These are phyloP conservation scores for Trichogramma evanescens DNA, from an alignment of 2,888 invertebrate species.

Conservation along the genomic window DNA sequence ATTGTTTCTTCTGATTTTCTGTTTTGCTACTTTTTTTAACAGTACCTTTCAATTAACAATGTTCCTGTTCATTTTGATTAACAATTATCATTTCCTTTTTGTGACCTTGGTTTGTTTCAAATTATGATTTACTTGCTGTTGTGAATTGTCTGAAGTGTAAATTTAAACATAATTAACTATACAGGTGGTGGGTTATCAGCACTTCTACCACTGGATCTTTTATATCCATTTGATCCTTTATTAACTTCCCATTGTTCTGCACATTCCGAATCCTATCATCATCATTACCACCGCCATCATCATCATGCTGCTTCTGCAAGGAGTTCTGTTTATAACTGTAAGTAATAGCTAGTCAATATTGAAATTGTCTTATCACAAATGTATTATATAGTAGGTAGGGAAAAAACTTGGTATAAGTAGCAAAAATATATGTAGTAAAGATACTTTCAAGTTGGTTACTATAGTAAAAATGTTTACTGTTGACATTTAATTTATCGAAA, in stretches of 20 bases:
- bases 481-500: too few relatives aligned
- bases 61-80: neutral
- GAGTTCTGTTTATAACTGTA: slow-evolving; percentile 45
- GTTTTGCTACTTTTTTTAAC: neutral
- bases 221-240: slow-evolving; percentile 46
- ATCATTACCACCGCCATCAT: slow-evolving; percentile 29
- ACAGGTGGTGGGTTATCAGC: slow-evolving; percentile 46
- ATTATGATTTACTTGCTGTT: neutral
- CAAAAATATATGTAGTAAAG: too few relatives aligned
- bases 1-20: neutral
- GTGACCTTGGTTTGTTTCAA: neutral
- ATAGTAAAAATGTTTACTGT: too few relatives aligned
- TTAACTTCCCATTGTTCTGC: slow-evolving; percentile 45
- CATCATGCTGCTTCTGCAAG: slow-evolving; percentile 44
- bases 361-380: neutral
- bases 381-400: neutral
- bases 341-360: slow-evolving; percentile 36
- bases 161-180: slow-evolving; percentile 20
- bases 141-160: slow-evolving; percentile 2
- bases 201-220: slow-evolving; percentile 44
- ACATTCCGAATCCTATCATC: slow-evolving; percentile 46
- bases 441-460: too few relatives aligned
- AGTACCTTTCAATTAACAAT: neutral
- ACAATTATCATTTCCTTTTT: neutral
- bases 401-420: neutral